Base-by-base conservation (phyloP, 2,888 invertebrate genomes). In the Acholoe squamosa region DNA sequence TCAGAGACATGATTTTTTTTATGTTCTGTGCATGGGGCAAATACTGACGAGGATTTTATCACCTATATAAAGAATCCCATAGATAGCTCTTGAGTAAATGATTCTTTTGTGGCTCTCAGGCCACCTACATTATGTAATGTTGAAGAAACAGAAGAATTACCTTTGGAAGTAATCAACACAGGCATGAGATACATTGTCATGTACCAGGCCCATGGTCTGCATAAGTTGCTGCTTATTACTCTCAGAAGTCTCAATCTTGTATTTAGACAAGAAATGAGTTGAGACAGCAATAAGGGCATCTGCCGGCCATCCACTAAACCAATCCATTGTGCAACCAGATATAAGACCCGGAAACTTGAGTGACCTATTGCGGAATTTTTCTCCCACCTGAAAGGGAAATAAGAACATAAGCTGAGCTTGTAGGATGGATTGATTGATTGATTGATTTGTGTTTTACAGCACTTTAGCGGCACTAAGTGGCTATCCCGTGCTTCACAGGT, bases 251-350 rank as follows among this genome's bases (percentile, higher is more conserved):
- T 93, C 93, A 80, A 95, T 94, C 67, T 94, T 91, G 90, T 94
- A 95, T 31, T 92, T 93, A 84, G 93, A 93, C 89, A 95, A 93
- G 93, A 95, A 95, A 92, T 95, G 95, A 77, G 93, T 93, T 10
- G 95, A 94, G 34, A 95, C 95, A 89, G 95, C 95, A 31, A 95
- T 92, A 80, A 95, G 92, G 34, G 95, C 95, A 93, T 95, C 95
- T 80, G 93, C 93, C 12, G 95, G 95, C 95, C 95, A 95, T 28
- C 93, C 92, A 90, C 93, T 93, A 92, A 95, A 96, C 95, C 95
- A 96, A 92, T 96, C 95, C 94, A 96, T 95, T 25, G 95, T 96
- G 92, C 95, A 96, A 61, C 96, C 95, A 61, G 95, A 95, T 31
- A 95, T 95, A 84, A 96, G 93, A 33, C 95, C 95, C 25, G 96